These are phyloP conservation scores for Cygnus olor DNA, from an alignment of 2,797 vertebrate species.

Conservation along the genomic window DNA sequence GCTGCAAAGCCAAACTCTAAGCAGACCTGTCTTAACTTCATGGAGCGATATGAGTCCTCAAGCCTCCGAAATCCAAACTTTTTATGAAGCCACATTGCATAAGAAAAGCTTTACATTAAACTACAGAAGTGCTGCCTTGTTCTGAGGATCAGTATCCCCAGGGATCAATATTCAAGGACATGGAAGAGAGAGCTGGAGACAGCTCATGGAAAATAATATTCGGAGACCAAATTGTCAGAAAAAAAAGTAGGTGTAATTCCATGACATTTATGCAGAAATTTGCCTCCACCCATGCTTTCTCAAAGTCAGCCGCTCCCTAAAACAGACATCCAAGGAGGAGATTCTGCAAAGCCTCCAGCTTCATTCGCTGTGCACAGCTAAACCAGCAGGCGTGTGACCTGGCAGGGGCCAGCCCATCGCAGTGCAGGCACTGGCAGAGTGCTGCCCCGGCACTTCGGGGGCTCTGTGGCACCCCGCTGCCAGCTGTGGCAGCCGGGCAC, in stretches of 20 bases:
- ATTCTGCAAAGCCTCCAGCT: no score
- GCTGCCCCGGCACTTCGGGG: no score
- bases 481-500: no score
- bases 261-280: no score
- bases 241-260: not conserved
- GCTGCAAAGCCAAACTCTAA: not conserved
- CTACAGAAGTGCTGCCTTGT: not conserved
- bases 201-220: not conserved
- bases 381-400: no score
- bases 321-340: no score
- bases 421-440: no score
- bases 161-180: not conserved
- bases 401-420: no score
- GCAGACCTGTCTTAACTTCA: not conserved
- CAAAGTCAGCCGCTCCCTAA: no score
- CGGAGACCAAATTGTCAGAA: no score
- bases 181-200: not conserved
- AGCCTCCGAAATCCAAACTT: not conserved
- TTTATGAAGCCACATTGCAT: not conserved
- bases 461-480: no score
- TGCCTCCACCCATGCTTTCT: no score
- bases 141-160: not conserved
- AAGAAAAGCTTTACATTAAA: not conserved
- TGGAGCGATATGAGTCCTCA: not conserved
- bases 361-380: rapidly evolving